Conservation (phyloP, 1,140 invertebrate genomes). For the Nebria ingens region DNA sequence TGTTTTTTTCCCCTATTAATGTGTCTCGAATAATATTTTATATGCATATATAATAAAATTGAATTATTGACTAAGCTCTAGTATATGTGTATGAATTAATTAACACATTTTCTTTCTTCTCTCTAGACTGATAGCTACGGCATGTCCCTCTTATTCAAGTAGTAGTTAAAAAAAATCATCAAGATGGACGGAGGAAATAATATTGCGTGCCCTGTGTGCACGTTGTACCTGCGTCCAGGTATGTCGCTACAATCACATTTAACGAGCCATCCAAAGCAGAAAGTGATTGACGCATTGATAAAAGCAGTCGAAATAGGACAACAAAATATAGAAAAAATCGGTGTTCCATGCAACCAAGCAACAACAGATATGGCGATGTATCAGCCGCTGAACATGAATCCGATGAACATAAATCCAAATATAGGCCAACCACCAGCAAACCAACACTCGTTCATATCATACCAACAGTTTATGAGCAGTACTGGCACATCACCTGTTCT, state of each 20-base stretch:
- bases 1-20: no score
- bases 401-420: slow-evolving; percentile 8
- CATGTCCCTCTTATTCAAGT: no score
- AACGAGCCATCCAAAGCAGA: slow-evolving; percentile 74
- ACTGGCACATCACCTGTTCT: slow-evolving; percentile 35
- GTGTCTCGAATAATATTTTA: no score
- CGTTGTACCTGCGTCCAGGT: slow-evolving; percentile 66
- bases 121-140: no score
- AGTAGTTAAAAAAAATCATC: no score
- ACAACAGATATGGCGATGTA: slow-evolving; percentile 28
- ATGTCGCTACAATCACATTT: slow-evolving; percentile 68
- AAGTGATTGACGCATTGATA: slow-evolving; percentile 72
- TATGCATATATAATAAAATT: no score
- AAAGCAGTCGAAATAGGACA: slow-evolving; percentile 12
- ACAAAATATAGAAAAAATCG: neutral
- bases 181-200: slow-evolving; percentile 28
- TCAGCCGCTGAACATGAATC: slow-evolving; percentile 25
- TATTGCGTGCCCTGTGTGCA: slow-evolving; percentile 66
- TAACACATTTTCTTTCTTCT: no score
- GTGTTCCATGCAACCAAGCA: neutral
- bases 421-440: slow-evolving; percentile 17
- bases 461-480: slow-evolving; percentile 47
- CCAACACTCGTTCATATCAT: slow-evolving; percentile 43
- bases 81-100: no score
- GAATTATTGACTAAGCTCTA: no score